A percentile compares a stretch with the other conserved stretches of the same genome.
These are phyloP conservation scores for Hydrolagus affinis DNA, from an alignment of 2,113 vertebrate species.

Conservation along the genomic window DNA sequence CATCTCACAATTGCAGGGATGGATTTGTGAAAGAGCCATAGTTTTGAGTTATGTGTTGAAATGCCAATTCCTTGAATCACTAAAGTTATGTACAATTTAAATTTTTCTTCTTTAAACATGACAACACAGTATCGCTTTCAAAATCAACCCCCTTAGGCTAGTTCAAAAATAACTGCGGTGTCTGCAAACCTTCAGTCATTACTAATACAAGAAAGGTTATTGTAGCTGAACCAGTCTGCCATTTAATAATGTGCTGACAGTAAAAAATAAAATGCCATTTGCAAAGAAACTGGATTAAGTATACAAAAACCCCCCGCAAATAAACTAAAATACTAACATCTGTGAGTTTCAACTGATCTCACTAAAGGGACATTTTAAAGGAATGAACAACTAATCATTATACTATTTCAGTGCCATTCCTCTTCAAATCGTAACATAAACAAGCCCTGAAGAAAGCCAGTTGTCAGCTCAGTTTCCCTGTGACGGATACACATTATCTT, in stretches of 20 bases:
- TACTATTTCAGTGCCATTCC: neutral
- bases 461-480: neutral
- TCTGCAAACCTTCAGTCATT: constrained; percentile 29
- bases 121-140: constrained; percentile 27
- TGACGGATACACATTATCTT: neutral
- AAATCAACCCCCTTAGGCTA: constrained; percentile 24
- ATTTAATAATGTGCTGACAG: constrained; percentile 22
- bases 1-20: neutral
- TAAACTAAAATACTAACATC: constrained; percentile 27
- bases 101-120: constrained; percentile 12
- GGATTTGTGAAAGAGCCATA: neutral
- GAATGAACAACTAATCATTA: neutral
- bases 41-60: neutral
- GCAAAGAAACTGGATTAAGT: constrained; percentile 20
- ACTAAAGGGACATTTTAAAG: neutral
- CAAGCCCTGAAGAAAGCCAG: neutral
- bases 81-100: neutral
- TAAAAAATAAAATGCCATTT: constrained; percentile 9
- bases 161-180: constrained; percentile 11
- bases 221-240: constrained; percentile 21
- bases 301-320: constrained; percentile 5
- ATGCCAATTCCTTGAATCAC: neutral
- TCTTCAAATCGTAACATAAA: neutral
- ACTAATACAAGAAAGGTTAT: constrained; percentile 8
- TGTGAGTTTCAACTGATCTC: constrained; percentile 3